Evolutionary conservation across 2,888 invertebrate species (phyloP).

Genomic region (Caenorhabditis sp.): DNA sequence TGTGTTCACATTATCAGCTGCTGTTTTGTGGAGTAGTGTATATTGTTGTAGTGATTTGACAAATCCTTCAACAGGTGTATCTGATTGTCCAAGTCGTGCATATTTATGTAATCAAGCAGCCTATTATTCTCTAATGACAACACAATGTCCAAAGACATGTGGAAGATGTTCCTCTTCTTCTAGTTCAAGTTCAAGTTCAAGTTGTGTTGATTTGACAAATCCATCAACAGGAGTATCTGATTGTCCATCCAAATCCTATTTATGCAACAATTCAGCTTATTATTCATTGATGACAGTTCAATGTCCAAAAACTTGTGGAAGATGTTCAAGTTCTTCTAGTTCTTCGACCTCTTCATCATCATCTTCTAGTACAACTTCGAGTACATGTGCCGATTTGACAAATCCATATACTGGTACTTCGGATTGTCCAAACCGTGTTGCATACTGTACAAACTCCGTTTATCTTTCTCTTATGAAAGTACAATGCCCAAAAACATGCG

Average conservation of each 20-base stretch:
- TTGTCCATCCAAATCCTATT: slow-evolving; percentile 29
- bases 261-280: slow-evolving; percentile 39
- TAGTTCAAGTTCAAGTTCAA: background rate
- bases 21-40: background rate
- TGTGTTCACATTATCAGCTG: too few species aligned
- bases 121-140: slow-evolving; percentile 29
- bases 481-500: slow-evolving; percentile 25
- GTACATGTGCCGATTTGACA: slow-evolving; percentile 17
- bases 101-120: slow-evolving; percentile 28
- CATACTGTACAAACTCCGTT: slow-evolving; percentile 22
- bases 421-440: slow-evolving; percentile 12
- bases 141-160: slow-evolving; percentile 35
- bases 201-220: slow-evolving; percentile 35
- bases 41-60: slow-evolving; percentile 22
- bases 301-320: slow-evolving; percentile 40
- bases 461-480: slow-evolving; percentile 17
- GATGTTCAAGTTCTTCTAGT: slow-evolving; percentile 20
- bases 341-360: slow-evolving; percentile 3
- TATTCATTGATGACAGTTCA: slow-evolving; percentile 41
- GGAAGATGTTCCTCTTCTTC: slow-evolving; percentile 20
- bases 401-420: slow-evolving; percentile 20
- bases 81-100: slow-evolving; percentile 22
- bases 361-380: background rate
- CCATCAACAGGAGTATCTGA: slow-evolving; percentile 41
- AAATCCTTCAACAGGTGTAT: slow-evolving; percentile 30